Conservation (phyloP, 2,113 vertebrate species). For the Gallinago jamesoni region DNA sequence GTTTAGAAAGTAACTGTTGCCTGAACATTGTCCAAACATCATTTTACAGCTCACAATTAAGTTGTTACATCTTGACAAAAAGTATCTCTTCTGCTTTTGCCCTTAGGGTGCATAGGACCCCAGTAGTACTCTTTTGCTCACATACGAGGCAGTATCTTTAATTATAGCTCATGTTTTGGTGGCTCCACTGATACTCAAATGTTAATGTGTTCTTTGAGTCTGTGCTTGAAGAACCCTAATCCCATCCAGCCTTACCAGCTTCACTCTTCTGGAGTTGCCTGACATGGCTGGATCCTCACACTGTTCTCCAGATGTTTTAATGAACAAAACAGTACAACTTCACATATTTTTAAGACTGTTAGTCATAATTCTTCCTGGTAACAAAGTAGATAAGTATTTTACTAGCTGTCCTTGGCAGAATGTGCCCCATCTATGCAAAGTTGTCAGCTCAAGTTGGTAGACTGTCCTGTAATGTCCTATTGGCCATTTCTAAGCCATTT, state of each 20-base stretch:
- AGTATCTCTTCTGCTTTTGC: background rate
- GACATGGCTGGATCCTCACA: background rate
- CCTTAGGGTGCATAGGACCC: background rate
- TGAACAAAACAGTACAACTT: background rate
- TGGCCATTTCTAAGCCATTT: background rate
- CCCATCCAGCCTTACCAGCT: background rate
- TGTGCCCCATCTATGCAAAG: background rate
- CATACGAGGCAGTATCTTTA: background rate
- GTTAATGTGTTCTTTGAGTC: background rate
- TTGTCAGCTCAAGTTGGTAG: background rate
- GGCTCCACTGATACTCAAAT: background rate
- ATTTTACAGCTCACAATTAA: background rate
- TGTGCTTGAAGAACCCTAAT: background rate
- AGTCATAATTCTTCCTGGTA: background rate
- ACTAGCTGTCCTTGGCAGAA: background rate
- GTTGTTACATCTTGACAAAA: background rate
- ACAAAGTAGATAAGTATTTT: background rate
- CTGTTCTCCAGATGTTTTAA: background rate
- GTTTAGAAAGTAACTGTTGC: background rate
- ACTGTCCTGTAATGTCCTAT: background rate
- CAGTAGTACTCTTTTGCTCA: fast-evolving
- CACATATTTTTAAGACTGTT: background rate
- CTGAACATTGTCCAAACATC: background rate
- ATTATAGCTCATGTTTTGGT: background rate
- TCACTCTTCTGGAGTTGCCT: background rate